Conservation (phyloP, 2,888 invertebrate genomes). For the Tupiocoris notatus region DNA sequence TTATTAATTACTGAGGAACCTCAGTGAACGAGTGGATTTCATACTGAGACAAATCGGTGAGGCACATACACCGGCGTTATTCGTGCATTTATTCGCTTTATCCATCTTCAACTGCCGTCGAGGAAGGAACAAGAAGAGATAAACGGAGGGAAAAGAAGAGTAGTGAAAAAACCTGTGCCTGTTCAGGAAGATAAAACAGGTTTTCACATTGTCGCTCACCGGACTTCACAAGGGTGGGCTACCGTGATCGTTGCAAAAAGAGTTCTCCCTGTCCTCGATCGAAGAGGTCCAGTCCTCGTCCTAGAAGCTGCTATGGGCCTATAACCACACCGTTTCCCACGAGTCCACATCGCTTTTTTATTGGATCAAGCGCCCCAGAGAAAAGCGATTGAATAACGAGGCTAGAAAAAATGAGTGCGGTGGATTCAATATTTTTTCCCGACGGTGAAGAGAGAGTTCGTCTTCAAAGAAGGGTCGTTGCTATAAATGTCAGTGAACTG, state of each 20-base stretch:
- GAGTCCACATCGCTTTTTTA: background rate
- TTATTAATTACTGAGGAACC: too few relatives aligned
- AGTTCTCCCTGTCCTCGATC: background rate
- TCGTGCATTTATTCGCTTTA: too few relatives aligned
- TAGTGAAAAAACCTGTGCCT: background rate
- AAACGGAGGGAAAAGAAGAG: background rate
- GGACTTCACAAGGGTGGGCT: background rate
- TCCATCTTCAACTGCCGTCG: too few relatives aligned
- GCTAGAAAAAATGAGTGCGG: background rate
- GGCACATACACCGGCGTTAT: too few relatives aligned
- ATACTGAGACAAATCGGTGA: too few relatives aligned
- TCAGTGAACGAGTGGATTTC: too few relatives aligned
- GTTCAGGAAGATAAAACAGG: constrained; percentile 5
- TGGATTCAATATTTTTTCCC: too few relatives aligned
- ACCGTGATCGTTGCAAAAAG: background rate
- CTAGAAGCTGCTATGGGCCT: background rate
- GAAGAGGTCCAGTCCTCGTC: background rate
- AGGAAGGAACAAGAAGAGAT: background rate
- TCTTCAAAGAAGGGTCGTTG: too few relatives aligned
- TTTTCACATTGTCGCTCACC: background rate
- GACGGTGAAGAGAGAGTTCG: too few relatives aligned
- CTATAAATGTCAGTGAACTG: too few relatives aligned
- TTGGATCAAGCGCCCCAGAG: background rate
- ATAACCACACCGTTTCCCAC: background rate
- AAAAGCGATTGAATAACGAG: background rate